Evolutionary conservation across 2,888 invertebrate species (phyloP), one percentile per base, ranked within the genome.

Genomic region (Agapetus fuscipes): DNA sequence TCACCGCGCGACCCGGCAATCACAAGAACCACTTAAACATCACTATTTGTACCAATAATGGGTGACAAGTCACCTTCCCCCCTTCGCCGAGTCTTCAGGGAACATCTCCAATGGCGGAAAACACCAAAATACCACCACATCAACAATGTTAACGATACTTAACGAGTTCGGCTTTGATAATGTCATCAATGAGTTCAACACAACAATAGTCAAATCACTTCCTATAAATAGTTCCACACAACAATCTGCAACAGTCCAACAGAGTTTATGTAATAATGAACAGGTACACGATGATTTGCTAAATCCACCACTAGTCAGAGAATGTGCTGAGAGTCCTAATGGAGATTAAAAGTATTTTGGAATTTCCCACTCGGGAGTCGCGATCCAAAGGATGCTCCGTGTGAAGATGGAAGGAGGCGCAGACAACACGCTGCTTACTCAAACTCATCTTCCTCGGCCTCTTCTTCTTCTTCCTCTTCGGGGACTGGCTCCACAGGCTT

Each of bases 381-480:
- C 34, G 28, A 25, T 12, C 30, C 30, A 30, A 36, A 36, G 36
- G 17, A 34, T 34, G n/a, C n/a, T 36, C 30, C 29, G 31, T 31
- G 31, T 17, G 31, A 12, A 6, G 20, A 20, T 13, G 34, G 30
- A 17, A 24, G 20, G 24, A 10, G 17, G 17, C 20, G 9, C 20
- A 4, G 20, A 12, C 26, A 34, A 7, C 13, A 24, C 25, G 28
- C 28, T 12, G 14, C 72, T 56, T 73, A 78, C 51, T 78, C 78
- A 45, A 77, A 80, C 20, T 78, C 80, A 12, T 66, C 77, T 41
- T 77, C 79, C 38, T 76, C 78, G 34, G 74, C 76, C 20, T 66
- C 72, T 30, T 72, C 74, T 35, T 78, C 78, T 43, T 72, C 75
- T 49, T 74, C 76, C 11, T 67, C 61, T 52, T 66, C 68, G 49